Conservation (phyloP, 2,888 invertebrate genomes). For the Lapara coniferarum region DNA sequence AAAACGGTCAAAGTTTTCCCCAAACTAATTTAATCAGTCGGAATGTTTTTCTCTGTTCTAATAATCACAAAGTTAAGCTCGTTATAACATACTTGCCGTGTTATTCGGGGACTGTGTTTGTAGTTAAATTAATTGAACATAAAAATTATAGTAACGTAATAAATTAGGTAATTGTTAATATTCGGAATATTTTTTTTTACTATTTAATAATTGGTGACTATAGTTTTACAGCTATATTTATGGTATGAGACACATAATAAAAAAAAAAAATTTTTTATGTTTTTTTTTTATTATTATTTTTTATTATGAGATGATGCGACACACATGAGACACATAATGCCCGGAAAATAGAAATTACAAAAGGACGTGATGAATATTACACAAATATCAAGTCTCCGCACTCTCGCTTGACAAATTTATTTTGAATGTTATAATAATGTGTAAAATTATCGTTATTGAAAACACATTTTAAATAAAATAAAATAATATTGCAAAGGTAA, state of each 20-base stretch:
- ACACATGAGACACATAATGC: too few species aligned
- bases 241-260: too few species aligned
- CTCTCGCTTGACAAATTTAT: too few species aligned
- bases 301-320: too few species aligned
- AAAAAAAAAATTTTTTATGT: too few species aligned
- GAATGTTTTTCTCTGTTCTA: constrained; percentile 44
- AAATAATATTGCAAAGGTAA: constrained; percentile 52
- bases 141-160: not conserved
- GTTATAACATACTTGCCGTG: not conserved
- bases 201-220: too few species aligned
- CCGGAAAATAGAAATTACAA: not conserved
- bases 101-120: not conserved
- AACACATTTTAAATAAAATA: constrained; percentile 43
- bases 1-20: constrained; percentile 33
- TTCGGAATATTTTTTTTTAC: too few species aligned
- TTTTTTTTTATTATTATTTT: too few species aligned
- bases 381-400: too few species aligned
- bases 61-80: constrained; percentile 17
- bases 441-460: constrained; percentile 22
- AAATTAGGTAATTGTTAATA: too few species aligned
- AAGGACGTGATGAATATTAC: not conserved
- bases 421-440: too few species aligned
- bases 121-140: not conserved
- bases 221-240: too few species aligned
- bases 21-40: constrained; percentile 44